phyloP scores from a whole-genome alignment of 1,140 invertebrate species.

The Halesus radiatus region DNA sequence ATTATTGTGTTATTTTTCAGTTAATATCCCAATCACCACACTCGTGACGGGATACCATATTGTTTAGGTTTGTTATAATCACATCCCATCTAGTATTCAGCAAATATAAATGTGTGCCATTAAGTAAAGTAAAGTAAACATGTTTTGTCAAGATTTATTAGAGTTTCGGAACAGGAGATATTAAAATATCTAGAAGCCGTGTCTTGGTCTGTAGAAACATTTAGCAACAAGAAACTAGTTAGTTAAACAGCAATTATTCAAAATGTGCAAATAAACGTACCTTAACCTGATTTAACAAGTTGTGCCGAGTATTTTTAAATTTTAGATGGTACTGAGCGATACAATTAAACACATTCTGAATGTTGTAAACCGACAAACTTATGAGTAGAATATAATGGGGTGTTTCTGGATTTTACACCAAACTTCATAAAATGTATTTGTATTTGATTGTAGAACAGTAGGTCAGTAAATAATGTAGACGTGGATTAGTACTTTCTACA shows the following conservation, averaged over 20 bases:
- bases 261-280: constrained; percentile 14
- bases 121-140: no score
- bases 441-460: constrained; percentile 27
- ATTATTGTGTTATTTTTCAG: no score
- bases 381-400: constrained; percentile 33
- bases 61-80: no score
- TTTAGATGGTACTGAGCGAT: constrained; percentile 19
- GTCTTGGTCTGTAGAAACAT: not conserved
- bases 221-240: constrained; percentile 5
- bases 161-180: no score
- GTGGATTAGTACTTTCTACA: constrained; percentile 22
- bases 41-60: no score
- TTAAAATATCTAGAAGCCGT: no score
- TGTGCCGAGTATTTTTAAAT: not conserved
- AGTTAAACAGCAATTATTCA: not conserved
- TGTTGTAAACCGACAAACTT: constrained; percentile 19
- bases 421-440: constrained; percentile 29
- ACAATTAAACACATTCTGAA: constrained; percentile 10
- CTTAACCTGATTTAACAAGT: constrained; percentile 1
- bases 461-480: constrained; percentile 31
- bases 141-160: no score
- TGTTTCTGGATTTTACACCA: constrained; percentile 23
- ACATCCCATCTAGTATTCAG: no score
- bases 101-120: no score
- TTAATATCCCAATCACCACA: no score